Conservation (phyloP, 2,113 vertebrate species). For the Oenanthe melanoleuca region DNA sequence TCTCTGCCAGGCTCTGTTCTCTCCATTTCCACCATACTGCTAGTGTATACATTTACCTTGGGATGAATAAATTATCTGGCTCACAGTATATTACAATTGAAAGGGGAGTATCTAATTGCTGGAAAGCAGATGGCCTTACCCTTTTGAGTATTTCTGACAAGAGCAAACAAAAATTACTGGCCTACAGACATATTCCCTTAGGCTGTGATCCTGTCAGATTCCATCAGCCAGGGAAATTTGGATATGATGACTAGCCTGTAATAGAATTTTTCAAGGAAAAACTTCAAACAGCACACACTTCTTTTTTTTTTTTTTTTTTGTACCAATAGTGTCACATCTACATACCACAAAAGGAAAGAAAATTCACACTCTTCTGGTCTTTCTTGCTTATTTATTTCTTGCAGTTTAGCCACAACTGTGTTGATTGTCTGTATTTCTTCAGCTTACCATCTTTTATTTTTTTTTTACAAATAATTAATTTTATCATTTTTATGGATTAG, state of each 20-base stretch:
- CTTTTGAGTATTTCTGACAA: constrained; percentile 58
- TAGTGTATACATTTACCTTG: constrained; percentile 2
- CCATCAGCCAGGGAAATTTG: constrained; percentile 35
- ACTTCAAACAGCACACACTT: neutral
- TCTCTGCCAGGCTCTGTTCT: neutral
- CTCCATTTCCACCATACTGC: neutral
- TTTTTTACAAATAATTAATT: neutral
- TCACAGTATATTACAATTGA: constrained; percentile 47
- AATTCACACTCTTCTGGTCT: neutral
- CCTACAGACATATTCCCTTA: constrained; percentile 34
- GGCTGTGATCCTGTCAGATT: constrained; percentile 11
- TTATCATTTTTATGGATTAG: neutral
- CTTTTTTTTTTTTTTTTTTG: neutral
- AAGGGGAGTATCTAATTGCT: constrained; percentile 60
- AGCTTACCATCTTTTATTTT: neutral
- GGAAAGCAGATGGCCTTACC: constrained; percentile 61
- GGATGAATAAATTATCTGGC: constrained; percentile 60
- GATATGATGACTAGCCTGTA: constrained; percentile 29
- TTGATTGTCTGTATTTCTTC: neutral
- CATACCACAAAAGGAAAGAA: neutral
- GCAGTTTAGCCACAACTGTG: neutral
- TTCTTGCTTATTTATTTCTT: neutral
- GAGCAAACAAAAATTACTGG: constrained; percentile 33
- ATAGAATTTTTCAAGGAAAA: constrained; percentile 19
- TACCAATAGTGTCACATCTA: neutral